Conservation (phyloP, 2,113 vertebrate genomes). For the Propithecus coquereli region DNA sequence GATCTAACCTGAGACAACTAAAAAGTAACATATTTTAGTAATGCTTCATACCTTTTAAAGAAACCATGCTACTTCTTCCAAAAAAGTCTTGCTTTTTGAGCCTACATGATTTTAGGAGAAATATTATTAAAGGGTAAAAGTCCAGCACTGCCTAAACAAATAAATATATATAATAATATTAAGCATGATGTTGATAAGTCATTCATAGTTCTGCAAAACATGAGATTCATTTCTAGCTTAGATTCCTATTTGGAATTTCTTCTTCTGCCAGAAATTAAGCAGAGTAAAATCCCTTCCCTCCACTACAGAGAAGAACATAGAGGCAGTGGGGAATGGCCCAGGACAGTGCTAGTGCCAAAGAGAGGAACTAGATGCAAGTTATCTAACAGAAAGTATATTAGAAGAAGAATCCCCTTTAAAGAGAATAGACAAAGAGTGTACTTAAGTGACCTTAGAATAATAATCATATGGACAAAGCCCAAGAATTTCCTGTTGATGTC, state of each 20-base stretch:
- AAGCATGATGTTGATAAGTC: background rate
- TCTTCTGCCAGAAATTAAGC: background rate
- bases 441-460: constrained; percentile 52
- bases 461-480: constrained; percentile 44
- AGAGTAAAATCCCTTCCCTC: background rate
- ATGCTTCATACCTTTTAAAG: background rate
- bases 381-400: background rate
- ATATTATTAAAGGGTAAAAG: background rate
- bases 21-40: background rate
- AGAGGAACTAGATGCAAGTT: background rate
- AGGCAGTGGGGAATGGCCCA: background rate
- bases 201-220: background rate
- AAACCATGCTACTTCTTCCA: background rate
- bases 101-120: background rate
- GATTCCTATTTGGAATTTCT: background rate
- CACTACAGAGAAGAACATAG: background rate
- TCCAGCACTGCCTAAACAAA: background rate
- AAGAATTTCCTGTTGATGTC: constrained; percentile 42
- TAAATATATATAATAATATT: background rate
- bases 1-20: background rate
- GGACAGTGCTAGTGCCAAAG: background rate
- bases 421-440: background rate
- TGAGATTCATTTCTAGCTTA: background rate
- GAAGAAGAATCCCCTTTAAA: background rate
- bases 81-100: background rate